Evolutionary conservation across 2,888 invertebrate species (phyloP).

Genomic region (Xanthostigma xanthostigma): DNA sequence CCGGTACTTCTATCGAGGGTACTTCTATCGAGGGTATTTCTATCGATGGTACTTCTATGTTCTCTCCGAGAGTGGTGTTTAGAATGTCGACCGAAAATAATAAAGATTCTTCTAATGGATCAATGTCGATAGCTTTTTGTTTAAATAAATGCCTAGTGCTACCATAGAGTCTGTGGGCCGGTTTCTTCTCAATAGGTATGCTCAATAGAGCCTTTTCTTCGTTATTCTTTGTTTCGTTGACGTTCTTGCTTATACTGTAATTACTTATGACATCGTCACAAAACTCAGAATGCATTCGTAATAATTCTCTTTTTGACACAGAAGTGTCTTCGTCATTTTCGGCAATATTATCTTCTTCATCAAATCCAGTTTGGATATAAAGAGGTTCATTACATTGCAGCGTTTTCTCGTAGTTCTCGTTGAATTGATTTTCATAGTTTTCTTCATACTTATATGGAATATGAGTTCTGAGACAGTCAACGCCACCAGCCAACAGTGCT

Average conservation of each 20-base stretch:
- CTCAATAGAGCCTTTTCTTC: conserved; percentile 16
- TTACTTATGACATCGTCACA: conserved; percentile 18
- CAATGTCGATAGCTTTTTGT: conserved; percentile 37
- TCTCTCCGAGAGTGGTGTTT: background rate
- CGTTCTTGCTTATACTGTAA: conserved; percentile 13
- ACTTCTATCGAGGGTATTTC: conserved; percentile 4
- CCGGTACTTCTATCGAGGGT: conserved; percentile 1
- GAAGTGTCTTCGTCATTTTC: background rate
- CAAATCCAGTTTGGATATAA: conserved; percentile 1
- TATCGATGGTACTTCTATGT: conserved; percentile 5
- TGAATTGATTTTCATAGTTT: conserved; percentile 21
- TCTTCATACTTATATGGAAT: conserved; percentile 2
- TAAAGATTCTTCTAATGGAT: conserved; percentile 35
- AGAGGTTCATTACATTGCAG: background rate
- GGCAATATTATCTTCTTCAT: background rate
- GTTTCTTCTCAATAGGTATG: conserved; percentile 22
- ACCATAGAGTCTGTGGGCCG: conserved; percentile 26
- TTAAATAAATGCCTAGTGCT: conserved; percentile 43
- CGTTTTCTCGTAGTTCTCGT: conserved; percentile 4
- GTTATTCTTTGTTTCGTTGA: conserved; percentile 1
- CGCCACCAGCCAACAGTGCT: conserved; percentile 40
- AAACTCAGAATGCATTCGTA: conserved; percentile 15
- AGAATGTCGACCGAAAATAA: conserved; percentile 22
- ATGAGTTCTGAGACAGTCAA: conserved; percentile 32
- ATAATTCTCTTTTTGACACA: background rate